Base-by-base conservation (phyloP, 2,113 vertebrate genomes). In the Psilopsiagon aurifrons region DNA sequence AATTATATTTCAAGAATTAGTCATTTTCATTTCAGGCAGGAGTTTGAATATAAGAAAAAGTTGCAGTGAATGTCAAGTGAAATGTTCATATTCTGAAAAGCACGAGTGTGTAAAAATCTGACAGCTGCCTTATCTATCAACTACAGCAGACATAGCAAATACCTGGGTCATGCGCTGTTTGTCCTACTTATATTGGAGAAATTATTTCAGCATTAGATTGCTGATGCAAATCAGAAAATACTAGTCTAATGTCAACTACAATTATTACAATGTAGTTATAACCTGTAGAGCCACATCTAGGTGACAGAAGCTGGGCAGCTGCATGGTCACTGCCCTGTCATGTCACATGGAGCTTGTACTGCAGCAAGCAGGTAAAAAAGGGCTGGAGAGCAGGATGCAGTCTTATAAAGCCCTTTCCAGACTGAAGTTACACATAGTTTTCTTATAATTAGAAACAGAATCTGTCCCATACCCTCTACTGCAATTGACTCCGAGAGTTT, bases 381-480 rank as follows among this genome's bases (percentile, higher is more conserved):
- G 35, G 11, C 33, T 81, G 20, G 23, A 18, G 7, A 47, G 23
- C 15, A 76, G 22, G 24, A 11, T 5, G 6, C 47, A 16, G 6
- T 27, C 52, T 69, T 74, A 24, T 35, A 64, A 52, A 82, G 23
- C 11, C 39, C 23, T 79, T 82, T 66, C 49, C 44, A 85, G 51
- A 28, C 19, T 74, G 43, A 88, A 83, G 17, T 57, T 49, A 43
- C 10, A 80, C n/a, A 64, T 35, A 3, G 49, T 86, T 90, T 89
- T 64, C 44, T 79, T 70, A n/a, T 49, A 39, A 83, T 83, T 69
- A 86, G 75, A 89, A 95, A 77, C 10, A 87, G 66, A 83, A 85
- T 37, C 31, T 67, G 6, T 59, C 20, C 64, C 54, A 3, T 85
- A 37, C 23, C 6, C 43, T 47, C 15, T 60, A 60, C 52, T 94